These are phyloP conservation scores for Lepidochrysops patricia DNA, from an alignment of 2,888 invertebrate genomes.

Conservation along the genomic window DNA sequence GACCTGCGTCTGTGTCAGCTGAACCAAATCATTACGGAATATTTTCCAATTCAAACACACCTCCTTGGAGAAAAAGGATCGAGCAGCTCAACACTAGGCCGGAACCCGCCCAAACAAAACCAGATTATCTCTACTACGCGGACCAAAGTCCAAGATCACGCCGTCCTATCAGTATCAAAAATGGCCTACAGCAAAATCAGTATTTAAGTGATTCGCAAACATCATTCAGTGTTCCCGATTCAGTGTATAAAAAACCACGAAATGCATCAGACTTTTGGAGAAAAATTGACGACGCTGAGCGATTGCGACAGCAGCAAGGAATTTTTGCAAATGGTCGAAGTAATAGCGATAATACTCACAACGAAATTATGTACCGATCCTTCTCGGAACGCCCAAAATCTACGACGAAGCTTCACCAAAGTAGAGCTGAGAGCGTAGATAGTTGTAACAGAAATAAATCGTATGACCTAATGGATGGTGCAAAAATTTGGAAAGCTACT, in stretches of 20 bases:
- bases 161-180: conserved; percentile 80
- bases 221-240: conserved; percentile 43
- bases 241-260: conserved; percentile 51
- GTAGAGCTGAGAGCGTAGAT: conserved; percentile 10
- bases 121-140: conserved; percentile 79
- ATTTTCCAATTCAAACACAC: conserved; percentile 54
- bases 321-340: conserved; percentile 49
- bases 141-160: conserved; percentile 83
- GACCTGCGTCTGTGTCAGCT: conserved; percentile 67
- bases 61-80: conserved; percentile 54
- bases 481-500: conserved; percentile 66
- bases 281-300: conserved; percentile 73
- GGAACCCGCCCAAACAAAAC: conserved; percentile 51
- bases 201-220: conserved; percentile 70
- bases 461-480: conserved; percentile 40
- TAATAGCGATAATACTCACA: conserved; percentile 49
- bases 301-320: conserved; percentile 49
- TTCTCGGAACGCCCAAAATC: conserved; percentile 8
- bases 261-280: conserved; percentile 79
- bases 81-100: conserved; percentile 48
- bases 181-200: conserved; percentile 50
- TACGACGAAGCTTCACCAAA: conserved; percentile 8
- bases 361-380: conserved; percentile 16
- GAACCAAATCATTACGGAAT: conserved; percentile 66
- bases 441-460: conserved; percentile 37